phyloP scores from a whole-genome alignment of 2,888 invertebrate genomes.

The Dasysyrphus albostriatus region DNA sequence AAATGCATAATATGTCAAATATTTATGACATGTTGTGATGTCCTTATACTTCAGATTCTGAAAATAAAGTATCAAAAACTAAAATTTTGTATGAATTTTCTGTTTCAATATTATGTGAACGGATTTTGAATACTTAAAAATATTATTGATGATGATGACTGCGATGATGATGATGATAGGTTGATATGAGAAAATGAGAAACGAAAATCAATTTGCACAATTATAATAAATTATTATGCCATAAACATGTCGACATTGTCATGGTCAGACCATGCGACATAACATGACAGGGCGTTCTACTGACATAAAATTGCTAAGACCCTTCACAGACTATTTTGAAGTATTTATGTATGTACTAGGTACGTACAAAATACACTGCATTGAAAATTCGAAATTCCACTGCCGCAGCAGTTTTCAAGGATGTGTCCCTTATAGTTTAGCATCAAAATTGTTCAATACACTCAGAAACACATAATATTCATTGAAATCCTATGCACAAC shows the following conservation, averaged over 20 bases:
- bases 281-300: conserved; percentile 49
- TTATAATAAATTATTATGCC: conserved; percentile 51
- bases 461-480: conserved; percentile 18
- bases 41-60: conserved; percentile 1
- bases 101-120: conserved; percentile 1
- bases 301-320: conserved; percentile 44
- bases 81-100: background rate
- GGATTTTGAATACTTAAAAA: background rate
- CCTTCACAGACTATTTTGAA: conserved; percentile 8
- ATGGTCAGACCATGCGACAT: conserved; percentile 56
- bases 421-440: background rate
- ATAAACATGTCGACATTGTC: conserved; percentile 72
- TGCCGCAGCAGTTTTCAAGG: conserved; percentile 42
- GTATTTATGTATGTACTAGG: background rate
- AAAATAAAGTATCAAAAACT: background rate
- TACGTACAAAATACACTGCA: conserved; percentile 11
- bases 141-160: conserved; percentile 11
- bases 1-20: conserved; percentile 7
- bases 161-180: background rate
- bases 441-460: background rate
- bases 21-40: background rate
- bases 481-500: conserved; percentile 39
- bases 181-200: conserved; percentile 10
- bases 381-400: conserved; percentile 54
- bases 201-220: conserved; percentile 52